These are phyloP conservation scores for Erebia ligea DNA, from an alignment of 2,888 invertebrate species.

Conservation along the genomic window DNA sequence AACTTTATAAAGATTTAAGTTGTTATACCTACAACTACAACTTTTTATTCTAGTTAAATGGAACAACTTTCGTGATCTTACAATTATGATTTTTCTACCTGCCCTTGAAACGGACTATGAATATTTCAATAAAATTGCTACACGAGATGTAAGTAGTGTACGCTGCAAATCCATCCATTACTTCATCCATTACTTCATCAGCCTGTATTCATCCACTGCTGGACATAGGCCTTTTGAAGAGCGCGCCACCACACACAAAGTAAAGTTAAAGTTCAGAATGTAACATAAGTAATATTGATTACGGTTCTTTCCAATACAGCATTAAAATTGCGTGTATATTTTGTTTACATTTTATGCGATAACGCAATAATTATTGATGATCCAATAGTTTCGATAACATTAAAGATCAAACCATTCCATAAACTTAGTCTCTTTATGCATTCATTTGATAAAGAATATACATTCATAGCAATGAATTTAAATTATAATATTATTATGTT, in stretches of 20 bases:
- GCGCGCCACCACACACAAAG: no score
- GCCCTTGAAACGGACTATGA: no score
- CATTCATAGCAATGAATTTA: neutral
- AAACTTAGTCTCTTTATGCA: neutral
- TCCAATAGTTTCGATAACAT: neutral
- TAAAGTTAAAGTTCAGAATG: no score
- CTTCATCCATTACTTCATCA: no score
- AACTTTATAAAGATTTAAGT: no score
- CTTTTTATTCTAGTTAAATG: no score
- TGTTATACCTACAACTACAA: no score
- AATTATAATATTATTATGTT: neutral
- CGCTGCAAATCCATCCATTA: no score
- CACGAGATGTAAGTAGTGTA: neutral
- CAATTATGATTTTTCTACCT: no score
- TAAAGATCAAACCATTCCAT: neutral
- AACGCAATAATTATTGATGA: neutral
- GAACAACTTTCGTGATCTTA: no score
- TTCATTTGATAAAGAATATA: neutral
- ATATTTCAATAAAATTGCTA: neutral
- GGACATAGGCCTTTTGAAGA: no score
- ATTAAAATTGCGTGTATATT: constrained; percentile 8
- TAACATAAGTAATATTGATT: neutral
- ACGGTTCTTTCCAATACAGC: constrained; percentile 12
- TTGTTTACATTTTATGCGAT: constrained; percentile 2
- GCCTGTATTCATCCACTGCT: no score